These are phyloP conservation scores for Eumerus sabulonum DNA, from an alignment of 2,888 invertebrate species.

Conservation along the genomic window DNA sequence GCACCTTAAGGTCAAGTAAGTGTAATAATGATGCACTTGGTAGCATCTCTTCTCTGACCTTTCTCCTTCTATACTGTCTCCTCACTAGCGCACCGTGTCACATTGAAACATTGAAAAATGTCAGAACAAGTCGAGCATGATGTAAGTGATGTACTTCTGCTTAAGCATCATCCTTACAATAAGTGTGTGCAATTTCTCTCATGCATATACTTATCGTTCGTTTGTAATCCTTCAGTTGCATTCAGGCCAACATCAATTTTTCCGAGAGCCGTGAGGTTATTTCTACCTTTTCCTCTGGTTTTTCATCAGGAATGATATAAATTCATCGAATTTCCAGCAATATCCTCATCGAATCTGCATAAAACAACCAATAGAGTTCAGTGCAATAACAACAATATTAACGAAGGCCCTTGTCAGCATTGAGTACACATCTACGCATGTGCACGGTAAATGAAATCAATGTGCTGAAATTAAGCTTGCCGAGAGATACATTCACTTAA, in stretches of 20 bases:
- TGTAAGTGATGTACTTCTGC: conserved; percentile 36
- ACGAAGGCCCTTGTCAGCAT: background rate
- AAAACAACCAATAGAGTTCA: conserved; percentile 18
- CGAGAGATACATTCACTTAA: conserved; percentile 10
- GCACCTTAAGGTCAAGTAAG: conserved; percentile 26
- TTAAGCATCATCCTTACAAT: conserved; percentile 3
- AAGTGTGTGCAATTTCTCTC: conserved; percentile 13
- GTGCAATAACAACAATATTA: conserved; percentile 17
- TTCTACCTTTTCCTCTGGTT: too few species aligned
- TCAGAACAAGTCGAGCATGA: conserved; percentile 4
- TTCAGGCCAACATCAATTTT: conserved; percentile 7
- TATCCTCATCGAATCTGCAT: conserved; percentile 2
- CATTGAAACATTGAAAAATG: conserved; percentile 32
- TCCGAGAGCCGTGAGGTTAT: conserved; percentile 8
- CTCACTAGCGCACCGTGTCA: too few species aligned
- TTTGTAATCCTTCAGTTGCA: conserved; percentile 8
- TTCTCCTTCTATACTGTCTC: conserved; percentile 3
- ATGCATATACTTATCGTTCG: conserved; percentile 2
- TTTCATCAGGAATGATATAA: conserved; percentile 53
- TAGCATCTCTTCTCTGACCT: conserved; percentile 6
- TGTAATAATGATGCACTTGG: conserved; percentile 46
- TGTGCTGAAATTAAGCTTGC: background rate
- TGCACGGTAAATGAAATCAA: conserved; percentile 26
- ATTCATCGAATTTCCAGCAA: conserved; percentile 39
- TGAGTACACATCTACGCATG: background rate